Evolutionary conservation across 2,888 invertebrate species (phyloP).

Genomic region (Flexamia atlantica): DNA sequence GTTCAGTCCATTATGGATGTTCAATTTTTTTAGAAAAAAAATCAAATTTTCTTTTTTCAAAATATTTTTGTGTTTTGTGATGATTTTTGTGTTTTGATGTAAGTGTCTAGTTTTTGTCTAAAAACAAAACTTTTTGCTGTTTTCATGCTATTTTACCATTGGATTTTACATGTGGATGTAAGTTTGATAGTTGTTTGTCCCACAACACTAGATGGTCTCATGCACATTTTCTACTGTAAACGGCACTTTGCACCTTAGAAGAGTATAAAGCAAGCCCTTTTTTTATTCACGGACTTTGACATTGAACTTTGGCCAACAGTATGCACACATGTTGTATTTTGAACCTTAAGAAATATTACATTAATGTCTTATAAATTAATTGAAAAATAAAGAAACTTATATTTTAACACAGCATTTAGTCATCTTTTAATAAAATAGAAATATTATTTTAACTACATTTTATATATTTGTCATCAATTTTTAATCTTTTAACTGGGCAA

Average conservation of each 20-base stretch:
- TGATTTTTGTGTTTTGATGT: slow-evolving; percentile 55
- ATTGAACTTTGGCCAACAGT: slow-evolving; percentile 21
- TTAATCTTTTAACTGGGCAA: too few species aligned
- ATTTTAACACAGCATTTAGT: too few species aligned
- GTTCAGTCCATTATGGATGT: too few species aligned
- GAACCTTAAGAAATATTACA: too few species aligned
- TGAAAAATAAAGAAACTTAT: too few species aligned
- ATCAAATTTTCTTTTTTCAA: neutral
- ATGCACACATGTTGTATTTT: slow-evolving; percentile 14
- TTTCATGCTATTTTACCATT: slow-evolving; percentile 40
- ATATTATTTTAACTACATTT: too few species aligned
- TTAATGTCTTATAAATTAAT: too few species aligned
- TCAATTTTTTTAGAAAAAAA: too few species aligned
- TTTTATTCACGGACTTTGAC: neutral
- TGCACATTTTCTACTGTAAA: neutral
- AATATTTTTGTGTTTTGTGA: slow-evolving; percentile 48
- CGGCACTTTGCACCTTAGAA: slow-evolving; percentile 41
- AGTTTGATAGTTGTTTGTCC: slow-evolving; percentile 34
- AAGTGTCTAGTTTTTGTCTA: slow-evolving; percentile 17
- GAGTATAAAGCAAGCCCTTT: slow-evolving; percentile 17
- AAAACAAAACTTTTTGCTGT: slow-evolving; percentile 53
- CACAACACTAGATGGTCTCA: neutral
- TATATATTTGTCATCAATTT: too few species aligned
- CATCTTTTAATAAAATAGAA: too few species aligned
- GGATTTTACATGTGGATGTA: slow-evolving; percentile 53